These are phyloP conservation scores for Drosophila yooni DNA, from an alignment of 2,888 invertebrate genomes.

Conservation along the genomic window DNA sequence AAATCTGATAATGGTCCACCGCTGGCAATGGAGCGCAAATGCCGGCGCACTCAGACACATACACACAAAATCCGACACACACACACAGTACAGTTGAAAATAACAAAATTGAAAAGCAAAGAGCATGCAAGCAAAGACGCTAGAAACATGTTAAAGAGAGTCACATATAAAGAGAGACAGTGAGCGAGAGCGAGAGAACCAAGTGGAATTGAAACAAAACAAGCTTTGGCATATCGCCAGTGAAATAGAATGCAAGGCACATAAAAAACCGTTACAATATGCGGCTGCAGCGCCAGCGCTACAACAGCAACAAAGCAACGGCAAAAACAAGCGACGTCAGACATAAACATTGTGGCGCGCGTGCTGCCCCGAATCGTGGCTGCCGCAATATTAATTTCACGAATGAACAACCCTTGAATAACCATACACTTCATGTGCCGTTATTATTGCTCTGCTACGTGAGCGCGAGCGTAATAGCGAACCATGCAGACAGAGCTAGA, in stretches of 20 bases:
- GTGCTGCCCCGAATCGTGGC: conserved; percentile 55
- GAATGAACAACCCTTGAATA: conserved; percentile 82
- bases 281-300: conserved; percentile 51
- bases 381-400: conserved; percentile 79
- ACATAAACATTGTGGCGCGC: conserved; percentile 75
- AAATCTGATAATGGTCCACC: conserved; percentile 81
- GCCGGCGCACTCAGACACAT: conserved; percentile 61
- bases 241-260: conserved; percentile 55
- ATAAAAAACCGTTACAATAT: conserved; percentile 73
- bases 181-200: conserved; percentile 38
- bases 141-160: conserved; percentile 23
- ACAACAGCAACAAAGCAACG: conserved; percentile 38
- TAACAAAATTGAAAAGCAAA: conserved; percentile 32
- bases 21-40: conserved; percentile 72
- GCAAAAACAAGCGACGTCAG: conserved; percentile 40
- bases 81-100: conserved; percentile 17
- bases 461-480: conserved; percentile 30
- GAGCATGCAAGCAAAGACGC: not conserved
- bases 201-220: conserved; percentile 65
- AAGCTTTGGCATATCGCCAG: conserved; percentile 38
- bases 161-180: not conserved
- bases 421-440: conserved; percentile 78
- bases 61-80: not conserved
- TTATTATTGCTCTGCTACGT: conserved; percentile 72
- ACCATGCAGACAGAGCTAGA: not conserved